These are phyloP conservation scores for Xestoiulus laeticollis DNA, from an alignment of 2,888 invertebrate genomes.

Conservation along the genomic window DNA sequence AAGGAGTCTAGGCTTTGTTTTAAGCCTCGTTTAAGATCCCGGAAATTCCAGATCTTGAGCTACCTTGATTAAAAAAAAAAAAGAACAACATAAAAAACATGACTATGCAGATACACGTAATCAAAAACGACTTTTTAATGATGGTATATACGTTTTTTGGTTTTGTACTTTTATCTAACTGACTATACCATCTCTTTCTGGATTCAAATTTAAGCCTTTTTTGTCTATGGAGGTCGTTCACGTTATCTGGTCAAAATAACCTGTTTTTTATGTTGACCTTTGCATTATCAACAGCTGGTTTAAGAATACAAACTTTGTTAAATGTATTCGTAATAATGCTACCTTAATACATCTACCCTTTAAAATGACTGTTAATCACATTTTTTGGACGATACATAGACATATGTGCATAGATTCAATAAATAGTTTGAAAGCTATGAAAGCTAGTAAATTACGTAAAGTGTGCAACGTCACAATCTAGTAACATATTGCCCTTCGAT, in stretches of 20 bases:
- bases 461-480: neutral
- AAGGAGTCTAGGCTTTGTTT: neutral
- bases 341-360: neutral
- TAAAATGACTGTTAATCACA: too few species aligned
- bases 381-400: too few species aligned
- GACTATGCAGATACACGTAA: conserved; percentile 25
- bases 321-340: too few species aligned
- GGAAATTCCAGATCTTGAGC: neutral
- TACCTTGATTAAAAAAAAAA: neutral
- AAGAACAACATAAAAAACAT: neutral
- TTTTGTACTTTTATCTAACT: neutral
- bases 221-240: neutral
- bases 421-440: too few species aligned
- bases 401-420: too few species aligned
- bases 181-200: neutral
- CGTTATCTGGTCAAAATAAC: conserved; percentile 31
- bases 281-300: neutral
- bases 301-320: neutral
- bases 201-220: neutral
- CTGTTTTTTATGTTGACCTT: neutral
- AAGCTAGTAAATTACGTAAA: neutral
- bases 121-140: neutral
- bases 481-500: neutral
- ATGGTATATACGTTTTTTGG: neutral
- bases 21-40: neutral